Evolutionary conservation across 23 tunicate species (phyloP).

Genomic region (Trididemnum clinides): DNA sequence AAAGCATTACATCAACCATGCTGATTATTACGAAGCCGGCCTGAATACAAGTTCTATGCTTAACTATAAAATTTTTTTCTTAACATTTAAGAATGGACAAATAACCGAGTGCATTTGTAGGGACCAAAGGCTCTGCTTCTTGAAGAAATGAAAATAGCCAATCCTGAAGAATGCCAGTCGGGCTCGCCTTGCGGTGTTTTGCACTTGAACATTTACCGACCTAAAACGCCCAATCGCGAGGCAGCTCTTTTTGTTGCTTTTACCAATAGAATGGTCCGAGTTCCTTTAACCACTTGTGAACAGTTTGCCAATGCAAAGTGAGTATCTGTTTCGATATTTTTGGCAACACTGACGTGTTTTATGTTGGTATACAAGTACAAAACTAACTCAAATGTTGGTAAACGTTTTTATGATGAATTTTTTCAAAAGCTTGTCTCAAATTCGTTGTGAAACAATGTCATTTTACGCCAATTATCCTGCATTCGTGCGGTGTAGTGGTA

Average conservation of each 20-base stretch:
- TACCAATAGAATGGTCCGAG: slow-evolving; percentile 61
- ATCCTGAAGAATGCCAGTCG: slow-evolving; percentile 29
- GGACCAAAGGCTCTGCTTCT: slow-evolving; percentile 46
- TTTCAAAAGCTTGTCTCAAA: background rate
- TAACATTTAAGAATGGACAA: too few species aligned
- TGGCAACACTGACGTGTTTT: too few species aligned
- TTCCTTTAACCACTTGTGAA: slow-evolving; percentile 51
- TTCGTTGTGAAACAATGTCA: background rate
- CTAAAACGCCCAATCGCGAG: background rate
- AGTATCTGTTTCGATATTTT: slow-evolving; percentile 31
- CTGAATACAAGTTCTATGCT: too few species aligned
- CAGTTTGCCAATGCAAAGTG: slow-evolving; percentile 51
- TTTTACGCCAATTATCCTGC: too few species aligned
- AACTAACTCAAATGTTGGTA: too few species aligned
- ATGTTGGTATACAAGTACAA: too few species aligned
- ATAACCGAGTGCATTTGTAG: too few species aligned
- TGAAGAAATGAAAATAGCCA: slow-evolving; percentile 58
- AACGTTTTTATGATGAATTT: background rate
- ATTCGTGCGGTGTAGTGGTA: too few species aligned
- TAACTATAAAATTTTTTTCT: too few species aligned
- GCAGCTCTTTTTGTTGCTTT: slow-evolving; percentile 72
- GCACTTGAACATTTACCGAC: slow-evolving; percentile 61
- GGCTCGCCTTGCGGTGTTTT: slow-evolving; percentile 48
- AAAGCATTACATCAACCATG: too few species aligned
- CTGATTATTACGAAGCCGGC: too few species aligned